Percentiles rank a stretch among this genome's conserved stretches.
phyloP scores from a whole-genome alignment of 2,797 vertebrate genomes.

The Glyptemys insculpta region DNA sequence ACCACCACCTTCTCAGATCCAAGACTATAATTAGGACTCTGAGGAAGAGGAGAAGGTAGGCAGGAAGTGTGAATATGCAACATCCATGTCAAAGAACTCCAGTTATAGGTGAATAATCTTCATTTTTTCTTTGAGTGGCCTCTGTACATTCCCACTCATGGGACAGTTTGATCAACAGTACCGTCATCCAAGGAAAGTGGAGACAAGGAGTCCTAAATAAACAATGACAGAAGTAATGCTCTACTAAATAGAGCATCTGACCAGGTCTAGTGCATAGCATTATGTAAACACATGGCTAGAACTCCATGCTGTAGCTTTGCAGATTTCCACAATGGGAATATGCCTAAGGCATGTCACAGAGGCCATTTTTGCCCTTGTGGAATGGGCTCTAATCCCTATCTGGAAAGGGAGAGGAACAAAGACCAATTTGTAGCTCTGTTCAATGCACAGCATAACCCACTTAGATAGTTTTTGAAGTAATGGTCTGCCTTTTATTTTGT shows the following conservation, averaged over 20 bases:
- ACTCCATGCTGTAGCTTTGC: not conserved
- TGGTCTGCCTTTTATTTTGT: too few relatives aligned
- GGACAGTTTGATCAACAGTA: not conserved
- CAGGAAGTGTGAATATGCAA: too few relatives aligned
- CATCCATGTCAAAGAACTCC: too few relatives aligned
- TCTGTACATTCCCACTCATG: not conserved
- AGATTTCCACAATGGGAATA: not conserved
- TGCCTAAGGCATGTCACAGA: not conserved
- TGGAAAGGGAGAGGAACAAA: not conserved
- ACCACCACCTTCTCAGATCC: not conserved
- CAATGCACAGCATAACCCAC: not conserved
- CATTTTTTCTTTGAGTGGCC: too few relatives aligned
- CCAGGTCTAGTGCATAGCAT: not conserved
- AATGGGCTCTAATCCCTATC: too few relatives aligned
- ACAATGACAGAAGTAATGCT: too few relatives aligned
- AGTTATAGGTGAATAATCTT: too few relatives aligned
- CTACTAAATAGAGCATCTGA: too few relatives aligned
- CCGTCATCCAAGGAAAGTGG: too few relatives aligned
- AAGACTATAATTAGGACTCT: not conserved
- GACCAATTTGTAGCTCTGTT: not conserved
- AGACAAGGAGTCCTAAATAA: too few relatives aligned
- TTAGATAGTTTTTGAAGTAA: too few relatives aligned
- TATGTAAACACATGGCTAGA: not conserved
- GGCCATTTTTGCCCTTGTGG: not conserved
- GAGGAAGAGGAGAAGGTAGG: too few relatives aligned